Evolutionary conservation across 2,113 vertebrate genomes (phyloP), one percentile per base, ranked within the genome.

Genomic region (Antennarius striatus): DNA sequence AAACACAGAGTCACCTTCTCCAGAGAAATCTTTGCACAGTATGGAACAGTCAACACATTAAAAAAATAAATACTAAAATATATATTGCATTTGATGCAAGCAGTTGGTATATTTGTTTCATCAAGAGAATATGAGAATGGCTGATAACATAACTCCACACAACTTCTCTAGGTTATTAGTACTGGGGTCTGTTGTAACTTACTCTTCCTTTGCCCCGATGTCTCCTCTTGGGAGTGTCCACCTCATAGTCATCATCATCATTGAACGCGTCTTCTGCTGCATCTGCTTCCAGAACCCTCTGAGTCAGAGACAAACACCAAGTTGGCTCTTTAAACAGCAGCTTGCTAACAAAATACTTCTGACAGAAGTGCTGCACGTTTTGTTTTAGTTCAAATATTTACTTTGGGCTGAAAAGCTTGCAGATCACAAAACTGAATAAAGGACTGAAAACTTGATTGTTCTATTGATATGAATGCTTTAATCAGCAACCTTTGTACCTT

Each of bases 231-330:
- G 96, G 97, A 88, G 96, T 93, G 91, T 99, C 96, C 87, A 96
- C 96, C 90, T 98, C 96, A 68, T 93, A 94, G 82, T 98, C 97
- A 2, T 98, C 96, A 51, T 98, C 96, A 29, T 98, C 97, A 5
- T 98, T 95, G 84, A 93, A 95, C 89, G 95, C 96, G 71, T 98
- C 98, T 77, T 94, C 94, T 61, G 97, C 97, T 87, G 98, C 98
- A 61, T 99, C 98, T 46, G 98, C 97, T 91, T 98, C 97, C 86
- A 98, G 91, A 86, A 98, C 97, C 85, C 96, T 95, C 98, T 99
- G 87, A 62, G 50, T 66, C 32, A 56, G 1, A 50, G 7, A 51
- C 5, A 60, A 11, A 46, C 7, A 63, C 8, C 15, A 12, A 15
- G 12, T n/a, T 60, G 6, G 14, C 39, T 36, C 60, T 47, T 16